Evolutionary conservation across 2,113 vertebrate species (phyloP).

Genomic region (Laticauda colubrina): DNA sequence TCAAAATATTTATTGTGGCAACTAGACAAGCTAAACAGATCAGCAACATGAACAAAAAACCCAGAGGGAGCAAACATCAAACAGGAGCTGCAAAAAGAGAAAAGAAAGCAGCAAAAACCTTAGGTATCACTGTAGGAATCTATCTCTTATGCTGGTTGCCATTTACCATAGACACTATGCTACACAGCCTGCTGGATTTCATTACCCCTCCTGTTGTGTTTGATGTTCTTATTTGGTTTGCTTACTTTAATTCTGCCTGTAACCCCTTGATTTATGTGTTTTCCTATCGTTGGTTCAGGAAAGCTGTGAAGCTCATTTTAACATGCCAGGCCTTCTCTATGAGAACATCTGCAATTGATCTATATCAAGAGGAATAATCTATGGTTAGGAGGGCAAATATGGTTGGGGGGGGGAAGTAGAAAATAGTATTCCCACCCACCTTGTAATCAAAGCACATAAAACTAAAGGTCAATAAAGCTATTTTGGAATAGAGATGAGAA

Average conservation of each 20-base stretch:
- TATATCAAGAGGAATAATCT: slow-evolving; percentile 53
- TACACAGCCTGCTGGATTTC: slow-evolving; percentile 57
- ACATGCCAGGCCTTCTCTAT: slow-evolving; percentile 42
- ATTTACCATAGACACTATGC: slow-evolving; percentile 49
- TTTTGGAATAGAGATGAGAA: neutral
- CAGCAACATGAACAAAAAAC: slow-evolving; percentile 28
- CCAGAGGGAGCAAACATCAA: neutral
- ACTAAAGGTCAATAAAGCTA: neutral
- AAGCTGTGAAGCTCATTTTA: slow-evolving; percentile 58
- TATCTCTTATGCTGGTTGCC: slow-evolving; percentile 62
- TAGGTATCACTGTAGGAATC: slow-evolving; percentile 55
- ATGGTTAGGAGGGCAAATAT: neutral
- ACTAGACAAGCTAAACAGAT: slow-evolving; percentile 58
- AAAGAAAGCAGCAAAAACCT: slow-evolving; percentile 63
- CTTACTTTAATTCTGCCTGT: slow-evolving; percentile 65
- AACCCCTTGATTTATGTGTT: slow-evolving; percentile 66
- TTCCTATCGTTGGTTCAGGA: slow-evolving; percentile 61
- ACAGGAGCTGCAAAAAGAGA: slow-evolving; percentile 38
- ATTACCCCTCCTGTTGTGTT: slow-evolving; percentile 53
- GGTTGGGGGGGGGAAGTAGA: neutral
- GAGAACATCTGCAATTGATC: slow-evolving; percentile 36
- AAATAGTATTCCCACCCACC: neutral
- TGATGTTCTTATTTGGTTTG: slow-evolving; percentile 63
- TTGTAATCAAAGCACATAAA: neutral
- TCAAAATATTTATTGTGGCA: slow-evolving; percentile 64